These are phyloP conservation scores for Calephelis perditalis DNA, from an alignment of 2,888 invertebrate genomes.

Conservation along the genomic window DNA sequence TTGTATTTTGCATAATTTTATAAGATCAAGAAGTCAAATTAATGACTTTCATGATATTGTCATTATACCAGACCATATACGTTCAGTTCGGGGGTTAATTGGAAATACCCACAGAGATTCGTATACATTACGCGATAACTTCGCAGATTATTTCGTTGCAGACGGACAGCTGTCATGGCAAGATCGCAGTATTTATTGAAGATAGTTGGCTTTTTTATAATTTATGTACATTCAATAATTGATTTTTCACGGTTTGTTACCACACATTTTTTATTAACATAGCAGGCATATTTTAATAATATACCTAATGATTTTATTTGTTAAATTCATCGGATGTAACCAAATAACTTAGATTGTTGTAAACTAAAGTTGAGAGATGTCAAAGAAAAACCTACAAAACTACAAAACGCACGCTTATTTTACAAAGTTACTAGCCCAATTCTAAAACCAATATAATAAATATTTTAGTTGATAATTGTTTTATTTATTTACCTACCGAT, in stretches of 20 bases:
- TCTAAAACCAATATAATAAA: slow-evolving; percentile 30
- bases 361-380: slow-evolving; percentile 30
- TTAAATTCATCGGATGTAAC: slow-evolving; percentile 29
- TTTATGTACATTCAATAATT: slow-evolving; percentile 9
- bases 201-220: slow-evolving; percentile 6
- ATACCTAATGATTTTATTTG: slow-evolving; percentile 31
- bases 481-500: slow-evolving; percentile 32
- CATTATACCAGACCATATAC: slow-evolving; percentile 22
- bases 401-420: slow-evolving; percentile 30
- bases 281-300: slow-evolving; percentile 32
- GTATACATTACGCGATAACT: slow-evolving; percentile 18
- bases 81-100: slow-evolving; percentile 17
- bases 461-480: slow-evolving; percentile 32
- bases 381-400: slow-evolving; percentile 22
- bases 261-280: slow-evolving; percentile 32
- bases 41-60: slow-evolving; percentile 22
- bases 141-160: slow-evolving; percentile 19
- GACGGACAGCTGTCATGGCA: slow-evolving; percentile 19
- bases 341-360: slow-evolving; percentile 30
- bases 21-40: slow-evolving; percentile 24
- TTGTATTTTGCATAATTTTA: slow-evolving; percentile 23
- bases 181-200: slow-evolving; percentile 19
- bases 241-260: slow-evolving; percentile 17
- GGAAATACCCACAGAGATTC: slow-evolving; percentile 15
- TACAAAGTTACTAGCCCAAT: slow-evolving; percentile 29